phyloP scores from a whole-genome alignment of 1,140 invertebrate species.

The Pogonomyrmex californicus region DNA sequence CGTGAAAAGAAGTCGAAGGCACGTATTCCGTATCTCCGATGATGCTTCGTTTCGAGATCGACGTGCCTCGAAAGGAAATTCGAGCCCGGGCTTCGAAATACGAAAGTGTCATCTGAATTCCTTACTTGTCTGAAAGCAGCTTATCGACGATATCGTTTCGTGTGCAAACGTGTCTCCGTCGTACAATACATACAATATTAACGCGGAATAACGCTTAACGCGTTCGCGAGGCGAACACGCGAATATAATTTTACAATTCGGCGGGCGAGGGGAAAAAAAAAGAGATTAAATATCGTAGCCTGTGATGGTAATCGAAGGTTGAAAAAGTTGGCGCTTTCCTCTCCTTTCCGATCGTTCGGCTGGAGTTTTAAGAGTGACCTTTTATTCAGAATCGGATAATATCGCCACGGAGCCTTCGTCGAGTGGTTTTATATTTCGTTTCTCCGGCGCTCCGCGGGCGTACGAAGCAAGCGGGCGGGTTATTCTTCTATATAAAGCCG shows the following conservation, averaged over 20 bases:
- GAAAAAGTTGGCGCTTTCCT: background rate
- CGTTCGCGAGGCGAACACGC: background rate
- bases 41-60: conserved; percentile 26
- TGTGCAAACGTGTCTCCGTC: conserved; percentile 9
- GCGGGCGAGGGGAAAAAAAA: background rate
- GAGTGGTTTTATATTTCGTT: conserved; percentile 39
- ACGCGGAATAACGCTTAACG: background rate
- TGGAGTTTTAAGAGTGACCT: background rate
- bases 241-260: conserved; percentile 3
- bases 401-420: background rate
- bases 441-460: background rate
- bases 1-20: conserved; percentile 35
- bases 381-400: conserved; percentile 15
- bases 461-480: background rate
- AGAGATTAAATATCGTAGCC: conserved; percentile 1
- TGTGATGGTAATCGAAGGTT: background rate
- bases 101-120: conserved; percentile 56
- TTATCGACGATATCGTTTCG: conserved; percentile 47
- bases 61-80: conserved; percentile 59
- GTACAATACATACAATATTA: background rate
- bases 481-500: conserved; percentile 17
- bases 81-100: conserved; percentile 36
- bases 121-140: conserved; percentile 38
- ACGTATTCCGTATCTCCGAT: conserved; percentile 61
- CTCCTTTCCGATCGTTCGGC: background rate